phyloP scores from a whole-genome alignment of 2,888 invertebrate species.

The Sesia apiformis region DNA sequence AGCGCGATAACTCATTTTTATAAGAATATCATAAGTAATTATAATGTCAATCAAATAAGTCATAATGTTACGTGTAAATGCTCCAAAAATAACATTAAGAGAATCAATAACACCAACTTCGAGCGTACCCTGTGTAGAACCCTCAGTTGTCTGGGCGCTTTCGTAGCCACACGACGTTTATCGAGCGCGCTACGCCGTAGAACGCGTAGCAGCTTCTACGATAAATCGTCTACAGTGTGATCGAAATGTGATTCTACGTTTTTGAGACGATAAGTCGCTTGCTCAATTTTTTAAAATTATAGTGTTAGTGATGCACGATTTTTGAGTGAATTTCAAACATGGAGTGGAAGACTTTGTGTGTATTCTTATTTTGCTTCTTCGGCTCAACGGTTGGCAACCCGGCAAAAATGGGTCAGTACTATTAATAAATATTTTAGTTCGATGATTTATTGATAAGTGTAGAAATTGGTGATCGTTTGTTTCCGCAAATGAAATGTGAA shows the following conservation, averaged over 20 bases:
- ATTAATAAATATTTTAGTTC: slow-evolving; percentile 27
- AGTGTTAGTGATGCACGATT: slow-evolving; percentile 10
- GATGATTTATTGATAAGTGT: background rate
- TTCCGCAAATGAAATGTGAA: no score
- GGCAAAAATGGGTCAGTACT: slow-evolving; percentile 66
- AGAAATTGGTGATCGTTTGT: no score
- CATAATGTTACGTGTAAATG: slow-evolving; percentile 45
- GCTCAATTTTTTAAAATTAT: slow-evolving; percentile 16
- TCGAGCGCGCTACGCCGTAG: slow-evolving; percentile 7
- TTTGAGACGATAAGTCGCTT: slow-evolving; percentile 19
- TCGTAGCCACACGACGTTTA: slow-evolving; percentile 37
- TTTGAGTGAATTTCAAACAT: slow-evolving; percentile 32
- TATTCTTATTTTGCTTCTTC: slow-evolving; percentile 30
- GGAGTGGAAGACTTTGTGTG: slow-evolving; percentile 39
- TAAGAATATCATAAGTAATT: no score
- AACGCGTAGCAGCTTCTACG: slow-evolving; percentile 4
- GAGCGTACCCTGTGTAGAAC: slow-evolving; percentile 33
- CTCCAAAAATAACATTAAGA: slow-evolving; percentile 70
- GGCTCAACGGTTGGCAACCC: slow-evolving; percentile 46
- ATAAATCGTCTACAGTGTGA: slow-evolving; percentile 8
- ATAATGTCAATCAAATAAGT: slow-evolving; percentile 5
- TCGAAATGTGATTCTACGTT: slow-evolving; percentile 37
- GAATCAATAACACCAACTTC: slow-evolving; percentile 63
- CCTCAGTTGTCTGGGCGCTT: slow-evolving; percentile 60
- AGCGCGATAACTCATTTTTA: no score